These are phyloP conservation scores for Diphyllodes magnificus DNA, from an alignment of 2,113 vertebrate species.

Conservation along the genomic window DNA sequence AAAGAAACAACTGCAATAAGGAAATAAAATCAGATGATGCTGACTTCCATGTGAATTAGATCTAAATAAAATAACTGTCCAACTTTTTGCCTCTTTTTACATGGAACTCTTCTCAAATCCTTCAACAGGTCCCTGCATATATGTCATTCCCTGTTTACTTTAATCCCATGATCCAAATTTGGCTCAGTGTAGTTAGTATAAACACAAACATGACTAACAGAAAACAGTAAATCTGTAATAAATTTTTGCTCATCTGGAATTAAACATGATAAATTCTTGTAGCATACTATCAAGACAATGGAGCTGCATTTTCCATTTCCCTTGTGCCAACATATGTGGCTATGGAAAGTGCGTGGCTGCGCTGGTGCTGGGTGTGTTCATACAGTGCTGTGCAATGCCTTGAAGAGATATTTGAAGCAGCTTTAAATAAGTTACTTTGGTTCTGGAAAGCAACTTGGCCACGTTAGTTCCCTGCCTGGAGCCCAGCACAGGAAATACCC, in stretches of 20 bases:
- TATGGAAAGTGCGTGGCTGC: not conserved
- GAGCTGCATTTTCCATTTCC: not conserved
- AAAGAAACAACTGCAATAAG: not conserved
- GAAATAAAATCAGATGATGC: not conserved
- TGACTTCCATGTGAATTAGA: not conserved
- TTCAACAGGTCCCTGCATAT: not conserved
- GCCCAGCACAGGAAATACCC: not conserved
- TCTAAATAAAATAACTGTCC: not conserved
- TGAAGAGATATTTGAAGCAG: not conserved
- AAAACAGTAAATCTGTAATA: not conserved
- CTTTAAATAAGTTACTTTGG: not conserved
- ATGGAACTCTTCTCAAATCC: not conserved
- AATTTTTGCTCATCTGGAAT: not conserved
- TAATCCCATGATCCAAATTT: not conserved
- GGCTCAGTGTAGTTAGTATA: not conserved
- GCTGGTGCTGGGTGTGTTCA: not conserved
- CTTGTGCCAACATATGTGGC: not conserved
- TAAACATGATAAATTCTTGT: not conserved
- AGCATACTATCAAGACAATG: not conserved
- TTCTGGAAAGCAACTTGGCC: not conserved
- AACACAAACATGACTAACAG: not conserved
- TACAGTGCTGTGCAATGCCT: not conserved
- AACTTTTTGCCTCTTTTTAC: not conserved
- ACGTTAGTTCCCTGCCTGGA: accelerated
- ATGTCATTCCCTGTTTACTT: not conserved